A percentile compares a stretch with the other conserved stretches of the same genome.
Evolutionary conservation across 2,113 vertebrate genomes (phyloP).

Genomic region (Syngnathoides biaculeatus): DNA sequence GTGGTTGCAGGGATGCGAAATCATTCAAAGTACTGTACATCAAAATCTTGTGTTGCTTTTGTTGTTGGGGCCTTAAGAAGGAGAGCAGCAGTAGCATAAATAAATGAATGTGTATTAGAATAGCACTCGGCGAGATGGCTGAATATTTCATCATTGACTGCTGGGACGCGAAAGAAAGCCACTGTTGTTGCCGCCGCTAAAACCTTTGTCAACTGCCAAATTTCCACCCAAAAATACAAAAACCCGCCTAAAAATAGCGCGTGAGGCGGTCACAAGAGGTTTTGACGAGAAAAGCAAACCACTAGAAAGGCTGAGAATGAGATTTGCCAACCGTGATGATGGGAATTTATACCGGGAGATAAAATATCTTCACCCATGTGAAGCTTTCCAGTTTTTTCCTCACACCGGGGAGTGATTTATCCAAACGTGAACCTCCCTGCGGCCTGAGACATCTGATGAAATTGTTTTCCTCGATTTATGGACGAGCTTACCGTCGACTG

Average conservation of each 20-base stretch:
- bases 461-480: conserved; percentile 40
- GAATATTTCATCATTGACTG: conserved; percentile 56
- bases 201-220: conserved; percentile 5
- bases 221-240: background rate
- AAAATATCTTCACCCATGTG: conserved; percentile 29
- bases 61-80: conserved; percentile 24
- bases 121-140: conserved; percentile 48
- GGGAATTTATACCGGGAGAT: background rate
- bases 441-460: conserved; percentile 26
- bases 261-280: background rate
- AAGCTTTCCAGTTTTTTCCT: conserved; percentile 15
- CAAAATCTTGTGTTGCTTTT: conserved; percentile 25
- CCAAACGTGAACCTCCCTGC: conserved; percentile 17
- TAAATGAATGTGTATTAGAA: conserved; percentile 59
- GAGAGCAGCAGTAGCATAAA: conserved; percentile 46
- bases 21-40: background rate
- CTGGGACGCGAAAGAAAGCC: conserved; percentile 31
- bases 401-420: conserved; percentile 20
- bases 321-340: conserved; percentile 14
- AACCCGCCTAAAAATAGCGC: conserved; percentile 4
- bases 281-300: conserved; percentile 12
- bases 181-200: background rate
- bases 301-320: conserved; percentile 10
- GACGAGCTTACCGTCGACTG: conserved; percentile 17
- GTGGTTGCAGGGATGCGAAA: background rate